Evolutionary conservation across 2,888 invertebrate genomes (phyloP).

Genomic region (Perizoma affinitatum): DNA sequence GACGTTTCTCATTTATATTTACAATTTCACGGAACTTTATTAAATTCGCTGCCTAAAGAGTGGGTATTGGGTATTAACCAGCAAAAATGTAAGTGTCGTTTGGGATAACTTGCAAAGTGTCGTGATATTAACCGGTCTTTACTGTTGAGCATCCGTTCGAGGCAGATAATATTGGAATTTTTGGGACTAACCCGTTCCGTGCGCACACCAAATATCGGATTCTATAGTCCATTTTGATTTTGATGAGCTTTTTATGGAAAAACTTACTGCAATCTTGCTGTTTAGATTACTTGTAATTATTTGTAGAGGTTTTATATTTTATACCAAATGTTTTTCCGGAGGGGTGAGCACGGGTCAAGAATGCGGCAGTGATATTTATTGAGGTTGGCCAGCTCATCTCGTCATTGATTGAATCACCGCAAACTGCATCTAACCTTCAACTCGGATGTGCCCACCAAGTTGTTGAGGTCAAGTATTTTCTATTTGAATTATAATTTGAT

Average conservation of each 20-base stretch:
- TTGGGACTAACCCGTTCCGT: constrained; percentile 28
- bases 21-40: constrained; percentile 28
- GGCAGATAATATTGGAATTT: constrained; percentile 42
- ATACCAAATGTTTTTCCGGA: constrained; percentile 38
- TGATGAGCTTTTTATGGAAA: constrained; percentile 1
- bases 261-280: neutral
- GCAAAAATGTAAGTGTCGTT: constrained; percentile 28
- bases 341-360: constrained; percentile 52
- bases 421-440: constrained; percentile 34
- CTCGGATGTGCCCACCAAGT: constrained; percentile 5
- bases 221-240: constrained; percentile 5
- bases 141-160: constrained; percentile 42
- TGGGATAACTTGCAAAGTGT: constrained; percentile 38
- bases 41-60: too few relatives aligned
- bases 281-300: constrained; percentile 12
- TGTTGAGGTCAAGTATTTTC: neutral
- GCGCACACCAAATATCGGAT: constrained; percentile 13
- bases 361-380: constrained; percentile 48
- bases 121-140: constrained; percentile 36
- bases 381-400: constrained; percentile 48
- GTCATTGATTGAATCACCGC: constrained; percentile 42
- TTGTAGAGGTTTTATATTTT: constrained; percentile 33
- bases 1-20: constrained; percentile 37
- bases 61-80: constrained; percentile 11
- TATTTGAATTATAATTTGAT: neutral